Percentiles rank a stretch among this genome's conserved stretches.
phyloP scores from a whole-genome alignment of 1,140 invertebrate genomes.

The Bombus waltoni region DNA sequence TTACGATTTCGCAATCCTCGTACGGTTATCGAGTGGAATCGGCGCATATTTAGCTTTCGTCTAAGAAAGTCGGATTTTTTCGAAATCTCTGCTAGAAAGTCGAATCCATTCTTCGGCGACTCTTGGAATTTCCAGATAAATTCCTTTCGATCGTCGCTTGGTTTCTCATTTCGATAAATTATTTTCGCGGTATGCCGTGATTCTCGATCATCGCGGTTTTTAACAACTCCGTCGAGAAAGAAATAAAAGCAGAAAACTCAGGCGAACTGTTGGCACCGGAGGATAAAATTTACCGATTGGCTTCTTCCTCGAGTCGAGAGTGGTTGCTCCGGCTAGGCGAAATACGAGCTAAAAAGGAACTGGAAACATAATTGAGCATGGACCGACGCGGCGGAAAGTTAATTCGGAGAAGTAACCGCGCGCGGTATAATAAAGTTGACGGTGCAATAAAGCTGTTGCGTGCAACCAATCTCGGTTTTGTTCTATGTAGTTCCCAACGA shows the following conservation, averaged over 20 bases:
- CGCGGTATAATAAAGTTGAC: conserved; percentile 20
- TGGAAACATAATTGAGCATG: background rate
- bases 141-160: background rate
- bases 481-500: conserved; percentile 16
- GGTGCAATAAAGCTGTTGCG: conserved; percentile 46
- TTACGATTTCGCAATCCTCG: background rate
- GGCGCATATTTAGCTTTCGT: background rate
- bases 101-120: background rate
- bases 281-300: background rate
- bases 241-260: too few species aligned
- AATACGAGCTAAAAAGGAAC: background rate
- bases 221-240: too few species aligned
- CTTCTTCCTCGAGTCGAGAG: conserved; percentile 10
- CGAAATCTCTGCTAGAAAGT: background rate
- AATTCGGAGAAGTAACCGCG: background rate
- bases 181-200: background rate
- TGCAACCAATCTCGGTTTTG: conserved; percentile 10
- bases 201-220: too few species aligned
- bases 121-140: background rate
- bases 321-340: background rate
- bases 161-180: background rate
- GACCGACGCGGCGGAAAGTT: background rate
- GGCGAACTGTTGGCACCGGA: too few species aligned
- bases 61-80: background rate
- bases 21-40: background rate